Base-by-base conservation (phyloP, 2,113 vertebrate genomes). In the Oncorhynchus clarkii region DNA sequence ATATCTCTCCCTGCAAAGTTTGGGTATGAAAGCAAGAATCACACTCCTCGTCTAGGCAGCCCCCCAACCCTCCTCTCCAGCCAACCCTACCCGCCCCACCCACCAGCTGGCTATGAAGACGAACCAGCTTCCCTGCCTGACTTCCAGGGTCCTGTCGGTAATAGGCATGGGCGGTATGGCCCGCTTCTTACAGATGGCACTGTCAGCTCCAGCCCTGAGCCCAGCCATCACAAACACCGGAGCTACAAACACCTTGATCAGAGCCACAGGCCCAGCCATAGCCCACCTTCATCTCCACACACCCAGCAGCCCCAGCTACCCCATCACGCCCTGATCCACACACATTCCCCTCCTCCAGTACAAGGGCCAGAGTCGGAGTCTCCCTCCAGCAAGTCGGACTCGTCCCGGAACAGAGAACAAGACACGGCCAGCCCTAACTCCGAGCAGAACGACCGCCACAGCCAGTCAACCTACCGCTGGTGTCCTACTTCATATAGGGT, bases 171-270 rank as follows among this genome's bases (percentile, higher is more conserved):
- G 13, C 77, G 78, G 76, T 60, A 73, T 31, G 80, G 76, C 26
- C 62, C 81, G 70, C 78, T 81, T n/a, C 74, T 87, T 3, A 90
- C 82, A 0, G 91, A 93, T 45, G 85, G 86, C 74, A 84, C 86
- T 75, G 84, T 86, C 76, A 90, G 88, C 84, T 91, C 89, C 75
- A 91, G 88, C 73, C 85, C 91, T 5, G 92, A 93, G 74, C 80
- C 77, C 18, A 76, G 39, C 48, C 81, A 75, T 5, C 80, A 85
- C 57, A 60, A 71, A 14, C 48, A 24, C 45, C 27, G 24, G 13
- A 24, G 60, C 60, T 80, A 85, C 51, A 89, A 88, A 80, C 79
- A 84, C 24, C 78, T 71, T 11, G 78, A 75, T 67, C 75, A 76
- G 9, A 89, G 85, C 71, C 69, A 77, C 27, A 80, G 79, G 18